Base-by-base conservation (phyloP, 2,113 vertebrate species). In the Aleadryas rufinucha region DNA sequence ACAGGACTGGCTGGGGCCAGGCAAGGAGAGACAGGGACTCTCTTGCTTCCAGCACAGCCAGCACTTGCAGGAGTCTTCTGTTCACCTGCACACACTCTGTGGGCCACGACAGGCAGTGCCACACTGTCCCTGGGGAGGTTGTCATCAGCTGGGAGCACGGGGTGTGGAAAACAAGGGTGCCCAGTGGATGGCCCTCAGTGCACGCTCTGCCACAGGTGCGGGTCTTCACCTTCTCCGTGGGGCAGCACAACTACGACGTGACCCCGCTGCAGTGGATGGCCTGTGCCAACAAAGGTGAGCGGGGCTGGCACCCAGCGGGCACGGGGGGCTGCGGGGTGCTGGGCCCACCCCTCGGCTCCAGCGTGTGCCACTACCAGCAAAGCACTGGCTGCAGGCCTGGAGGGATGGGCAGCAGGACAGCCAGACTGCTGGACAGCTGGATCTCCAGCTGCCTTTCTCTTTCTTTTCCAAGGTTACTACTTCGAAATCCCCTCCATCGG, bases 401-500 rank as follows among this genome's bases (percentile, higher is more conserved):
- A 31, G 60, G 42, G 13, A 13, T n/a, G 63, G 56, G 30, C 76
- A 74, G 78, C 27, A 10, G 54, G 31, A 45, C 39, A 44, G 52
- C 24, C 45, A 33, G 57, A 3, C 21, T 42, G 70, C 75, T 7
- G 3, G 54, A 19, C 41, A 53, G 23, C 10, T 4, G 4, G 31
- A 42, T 71, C 79, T 72, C 24, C 57, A 89, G 14, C 85, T 89
- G 63, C 57, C 11, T 96, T 71, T 86, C 94, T 96, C 10, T 79
- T 61, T 95, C 50, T 93, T 87, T 92, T 84, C 91, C 28, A 97
- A 99, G 99, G 99, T 98, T 99, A 99, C 98, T 99, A 99, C 98
- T 99, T 99, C n/a, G 99, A 99, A 97, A 99, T 99, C 83, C 99
- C 99, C 81, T 99, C 99, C 47, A 99, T 99, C 2, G 99, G 99